Base-by-base conservation (phyloP, 30 jellyfish, hydroid and myxozoan genomes). In the Calvadosia cruxmelitensis region DNA sequence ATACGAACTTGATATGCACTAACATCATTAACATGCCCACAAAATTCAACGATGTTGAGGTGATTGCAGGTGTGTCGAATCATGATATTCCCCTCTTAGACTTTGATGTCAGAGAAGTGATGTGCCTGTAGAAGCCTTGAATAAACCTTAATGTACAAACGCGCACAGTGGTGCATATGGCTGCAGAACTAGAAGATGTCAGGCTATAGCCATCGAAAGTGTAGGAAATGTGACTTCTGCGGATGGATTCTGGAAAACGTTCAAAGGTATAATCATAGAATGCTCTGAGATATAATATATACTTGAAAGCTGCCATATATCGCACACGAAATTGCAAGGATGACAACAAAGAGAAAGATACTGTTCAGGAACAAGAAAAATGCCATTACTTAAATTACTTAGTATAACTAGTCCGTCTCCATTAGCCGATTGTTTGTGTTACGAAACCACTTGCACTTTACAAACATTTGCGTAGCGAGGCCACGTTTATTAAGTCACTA, bases 11-110 rank as follows among this genome's bases (percentile, higher is more conserved):
- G 49, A 65, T 49, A 16, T 2, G 29, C 3, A 0, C 80, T 25
- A 49, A 70, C n/a, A n/a, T n/a, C n/a, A n/a, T n/a, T n/a, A n/a
- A n/a, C 23, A 52, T 7, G 51, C 57, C 71, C 28, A 70, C 0
- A 33, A 15, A 29, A 35, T 13, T 68, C 68, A 34, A 34, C 42
- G 48, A 28, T 3, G 1, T 35, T 2, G 34, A 34, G 27, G 67
- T 68, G 24, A 34, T 33, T 1, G 68, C 78, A 2, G n/a, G 78
- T 13, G 48, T 35, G 3, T 68, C 71, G 27, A 68, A 68, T 69
- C 79, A 69, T 69, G 71, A 72, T 69, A 50, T 49, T n/a, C n/a
- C n/a, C n/a, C n/a, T 52, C 27, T n/a, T 72, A 35, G 79, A 49
- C 42, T 35, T 69, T 27, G 79, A 69, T 69, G 49, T 69, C 72